Conservation (phyloP, 2,888 invertebrate genomes). For the Polydrusus tereticollis region DNA sequence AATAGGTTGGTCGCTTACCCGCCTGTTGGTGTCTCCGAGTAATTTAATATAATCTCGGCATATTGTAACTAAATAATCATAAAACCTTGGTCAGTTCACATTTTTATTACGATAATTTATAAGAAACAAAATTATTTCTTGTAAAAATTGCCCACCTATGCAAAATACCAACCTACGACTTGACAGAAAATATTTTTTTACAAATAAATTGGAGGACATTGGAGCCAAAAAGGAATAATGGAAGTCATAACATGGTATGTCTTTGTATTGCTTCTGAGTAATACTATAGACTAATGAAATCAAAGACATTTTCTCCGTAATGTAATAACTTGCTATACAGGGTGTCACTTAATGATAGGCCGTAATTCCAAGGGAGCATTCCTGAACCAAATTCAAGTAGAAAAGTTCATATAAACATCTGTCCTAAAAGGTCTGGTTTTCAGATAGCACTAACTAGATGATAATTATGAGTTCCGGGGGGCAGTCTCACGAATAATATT, state of each 20-base stretch:
- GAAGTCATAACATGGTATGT: neutral
- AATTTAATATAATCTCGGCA: conserved; percentile 17
- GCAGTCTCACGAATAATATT: no score
- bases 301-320: no score
- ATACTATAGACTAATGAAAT: neutral
- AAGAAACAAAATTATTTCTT: conserved; percentile 36
- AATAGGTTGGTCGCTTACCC: conserved; percentile 18
- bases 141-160: conserved; percentile 39
- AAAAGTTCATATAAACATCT: no score
- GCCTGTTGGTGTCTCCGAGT: conserved; percentile 23
- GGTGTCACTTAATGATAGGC: no score
- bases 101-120: conserved; percentile 18
- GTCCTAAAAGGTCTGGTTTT: no score
- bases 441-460: no score
- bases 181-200: conserved; percentile 19
- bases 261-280: neutral
- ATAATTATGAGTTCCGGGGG: no score
- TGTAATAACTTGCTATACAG: no score
- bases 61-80: neutral
- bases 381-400: no score
- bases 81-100: conserved; percentile 7
- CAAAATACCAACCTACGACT: conserved; percentile 17
- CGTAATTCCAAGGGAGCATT: no score
- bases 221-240: conserved; percentile 4
- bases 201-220: conserved; percentile 25